A percentile compares a stretch with the other conserved stretches of the same genome.
Evolutionary conservation across 2,888 invertebrate genomes (phyloP).

Genomic region (Crossocerus cetratus): DNA sequence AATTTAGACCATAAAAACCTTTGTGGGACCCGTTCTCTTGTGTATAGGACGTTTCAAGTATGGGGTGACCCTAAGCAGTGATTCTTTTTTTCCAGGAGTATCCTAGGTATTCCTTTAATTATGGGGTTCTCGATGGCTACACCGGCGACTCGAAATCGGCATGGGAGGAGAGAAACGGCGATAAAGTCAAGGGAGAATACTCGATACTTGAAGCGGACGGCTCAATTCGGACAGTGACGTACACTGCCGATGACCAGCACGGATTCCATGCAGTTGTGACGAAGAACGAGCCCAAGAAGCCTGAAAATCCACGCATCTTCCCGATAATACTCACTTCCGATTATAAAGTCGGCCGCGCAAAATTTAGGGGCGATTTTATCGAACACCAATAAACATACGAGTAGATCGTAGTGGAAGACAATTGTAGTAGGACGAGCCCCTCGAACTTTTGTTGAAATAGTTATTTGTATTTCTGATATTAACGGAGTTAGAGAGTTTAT

Average conservation of each 20-base stretch:
- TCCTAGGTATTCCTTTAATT: slow-evolving; percentile 70
- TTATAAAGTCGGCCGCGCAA: too few relatives aligned
- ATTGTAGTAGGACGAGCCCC: too few relatives aligned
- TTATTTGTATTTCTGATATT: too few relatives aligned
- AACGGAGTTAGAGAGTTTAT: too few relatives aligned
- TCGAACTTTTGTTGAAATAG: too few relatives aligned
- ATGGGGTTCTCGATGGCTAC: slow-evolving; percentile 69
- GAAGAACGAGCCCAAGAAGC: slow-evolving; percentile 55
- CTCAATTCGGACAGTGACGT: slow-evolving; percentile 66
- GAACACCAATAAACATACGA: too few relatives aligned
- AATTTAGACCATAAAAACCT: neutral
- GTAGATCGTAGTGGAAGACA: too few relatives aligned
- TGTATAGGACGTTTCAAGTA: too few relatives aligned
- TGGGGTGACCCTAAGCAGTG: too few relatives aligned
- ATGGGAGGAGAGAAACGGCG: slow-evolving; percentile 71
- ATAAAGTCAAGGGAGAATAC: slow-evolving; percentile 69
- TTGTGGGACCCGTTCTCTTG: neutral
- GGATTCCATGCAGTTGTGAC: slow-evolving; percentile 71
- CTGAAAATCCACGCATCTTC: too few relatives aligned
- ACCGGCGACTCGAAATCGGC: slow-evolving; percentile 71
- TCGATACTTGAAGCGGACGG: slow-evolving; percentile 71
- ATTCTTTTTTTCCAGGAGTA: slow-evolving; percentile 49
- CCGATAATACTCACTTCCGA: too few relatives aligned
- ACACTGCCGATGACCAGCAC: slow-evolving; percentile 67
- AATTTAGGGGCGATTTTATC: too few relatives aligned